phyloP scores from a whole-genome alignment of 2,797 vertebrate species.

The Garrulus glandarius region DNA sequence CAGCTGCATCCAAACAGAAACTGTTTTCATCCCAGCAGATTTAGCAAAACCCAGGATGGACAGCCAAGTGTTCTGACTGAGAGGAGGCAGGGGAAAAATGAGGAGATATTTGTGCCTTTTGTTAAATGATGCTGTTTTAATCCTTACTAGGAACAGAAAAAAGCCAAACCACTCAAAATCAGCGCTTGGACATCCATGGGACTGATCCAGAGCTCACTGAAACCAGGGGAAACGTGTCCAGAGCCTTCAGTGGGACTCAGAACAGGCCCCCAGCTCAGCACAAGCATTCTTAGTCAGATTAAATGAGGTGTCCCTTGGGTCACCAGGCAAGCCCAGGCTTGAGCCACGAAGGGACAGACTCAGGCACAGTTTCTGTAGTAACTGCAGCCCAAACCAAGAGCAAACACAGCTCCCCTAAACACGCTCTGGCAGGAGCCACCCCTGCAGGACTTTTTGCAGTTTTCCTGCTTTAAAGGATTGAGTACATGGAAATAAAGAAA shows the following conservation, averaged over 20 bases:
- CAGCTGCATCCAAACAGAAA: background rate
- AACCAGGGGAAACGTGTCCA: background rate
- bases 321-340: constrained; percentile 77
- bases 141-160: background rate
- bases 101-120: background rate
- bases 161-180: background rate
- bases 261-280: constrained; percentile 30
- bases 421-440: background rate
- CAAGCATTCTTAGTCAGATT: constrained; percentile 76
- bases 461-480: background rate
- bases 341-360: constrained; percentile 39
- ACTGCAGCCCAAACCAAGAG: constrained; percentile 64
- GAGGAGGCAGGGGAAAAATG: background rate
- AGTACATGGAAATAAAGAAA: background rate
- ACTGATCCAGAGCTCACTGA: background rate
- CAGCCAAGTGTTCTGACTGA: background rate
- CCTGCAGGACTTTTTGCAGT: background rate
- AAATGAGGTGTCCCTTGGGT: constrained; percentile 68
- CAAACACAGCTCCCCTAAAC: constrained; percentile 23
- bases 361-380: constrained; percentile 76
- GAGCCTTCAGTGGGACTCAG: background rate
- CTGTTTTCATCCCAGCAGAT: background rate
- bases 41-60: background rate
- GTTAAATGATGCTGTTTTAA: background rate
- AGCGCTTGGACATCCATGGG: background rate